These are phyloP conservation scores for Melanotaenia maccullochi DNA, from an alignment of 2,797 vertebrate species.

Conservation along the genomic window DNA sequence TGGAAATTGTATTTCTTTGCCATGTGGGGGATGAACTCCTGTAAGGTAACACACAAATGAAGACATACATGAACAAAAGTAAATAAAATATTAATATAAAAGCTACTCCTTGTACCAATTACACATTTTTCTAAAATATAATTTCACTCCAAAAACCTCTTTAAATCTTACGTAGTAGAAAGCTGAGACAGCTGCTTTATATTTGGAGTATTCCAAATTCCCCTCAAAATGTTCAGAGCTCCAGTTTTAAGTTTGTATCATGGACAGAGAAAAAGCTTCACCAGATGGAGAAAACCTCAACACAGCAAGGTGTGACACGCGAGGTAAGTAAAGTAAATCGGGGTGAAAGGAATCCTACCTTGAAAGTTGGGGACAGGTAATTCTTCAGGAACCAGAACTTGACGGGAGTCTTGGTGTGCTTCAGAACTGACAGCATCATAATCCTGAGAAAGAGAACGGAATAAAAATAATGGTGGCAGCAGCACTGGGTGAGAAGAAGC, in stretches of 20 bases:
- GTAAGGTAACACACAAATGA: constrained; percentile 8
- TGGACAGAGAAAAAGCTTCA: constrained; percentile 14
- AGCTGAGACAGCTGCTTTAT: not conserved
- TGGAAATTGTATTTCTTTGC: constrained; percentile 92
- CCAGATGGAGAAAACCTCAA: constrained; percentile 17
- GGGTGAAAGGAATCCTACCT: constrained; percentile 80
- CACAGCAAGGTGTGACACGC: constrained; percentile 12
- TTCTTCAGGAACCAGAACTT: constrained; percentile 99
- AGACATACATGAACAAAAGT: not conserved
- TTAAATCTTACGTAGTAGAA: not conserved
- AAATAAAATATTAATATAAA: not conserved
- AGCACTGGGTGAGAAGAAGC: constrained; percentile 1
- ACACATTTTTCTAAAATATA: not conserved
- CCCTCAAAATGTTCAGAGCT: constrained; percentile 5
- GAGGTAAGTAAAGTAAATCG: constrained; percentile 1
- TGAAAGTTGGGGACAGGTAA: constrained; percentile 97
- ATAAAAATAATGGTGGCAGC: not conserved
- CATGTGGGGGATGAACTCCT: constrained; percentile 96
- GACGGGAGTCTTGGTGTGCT: constrained; percentile 95
- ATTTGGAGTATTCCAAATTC: too few species aligned
- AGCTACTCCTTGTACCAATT: not conserved
- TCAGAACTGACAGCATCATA: constrained; percentile 98
- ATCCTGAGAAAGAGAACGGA: constrained; percentile 82
- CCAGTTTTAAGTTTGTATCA: constrained; percentile 26
- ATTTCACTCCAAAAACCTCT: not conserved